These are phyloP conservation scores for Melipona bicolor DNA, from an alignment of 2,888 invertebrate species.

Conservation along the genomic window DNA sequence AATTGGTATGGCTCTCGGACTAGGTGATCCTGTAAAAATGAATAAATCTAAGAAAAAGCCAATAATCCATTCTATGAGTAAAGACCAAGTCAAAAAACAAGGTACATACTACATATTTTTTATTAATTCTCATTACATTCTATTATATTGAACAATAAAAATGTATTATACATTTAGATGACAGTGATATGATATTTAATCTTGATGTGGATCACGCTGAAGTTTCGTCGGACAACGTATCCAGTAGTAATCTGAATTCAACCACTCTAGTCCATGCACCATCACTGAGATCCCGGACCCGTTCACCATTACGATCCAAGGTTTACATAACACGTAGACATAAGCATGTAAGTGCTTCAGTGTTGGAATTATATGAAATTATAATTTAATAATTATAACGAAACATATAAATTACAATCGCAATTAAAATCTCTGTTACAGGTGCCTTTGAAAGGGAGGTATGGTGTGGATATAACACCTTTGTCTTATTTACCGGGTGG, in stretches of 20 bases:
- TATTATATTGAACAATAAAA: background rate
- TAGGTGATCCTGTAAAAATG: conserved; percentile 87
- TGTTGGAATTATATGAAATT: background rate
- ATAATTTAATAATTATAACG: background rate
- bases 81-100: conserved; percentile 74
- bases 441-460: conserved; percentile 85
- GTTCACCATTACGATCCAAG: conserved; percentile 85
- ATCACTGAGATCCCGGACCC: conserved; percentile 85
- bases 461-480: conserved; percentile 92
- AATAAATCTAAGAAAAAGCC: conserved; percentile 83
- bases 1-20: conserved; percentile 92
- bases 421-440: conserved; percentile 43
- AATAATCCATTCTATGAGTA: conserved; percentile 62
- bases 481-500: conserved; percentile 92
- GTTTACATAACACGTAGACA: conserved; percentile 76
- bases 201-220: conserved; percentile 91
- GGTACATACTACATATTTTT: conserved; percentile 60
- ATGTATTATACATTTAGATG: conserved; percentile 82
- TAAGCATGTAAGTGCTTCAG: conserved; percentile 76
- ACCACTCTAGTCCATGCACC: conserved; percentile 75
- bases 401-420: background rate
- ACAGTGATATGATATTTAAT: conserved; percentile 92
- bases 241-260: conserved; percentile 59
- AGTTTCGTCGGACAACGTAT: conserved; percentile 65
- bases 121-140: background rate